Base-by-base conservation (phyloP, 2,797 vertebrate genomes). In the Lemur catta region DNA sequence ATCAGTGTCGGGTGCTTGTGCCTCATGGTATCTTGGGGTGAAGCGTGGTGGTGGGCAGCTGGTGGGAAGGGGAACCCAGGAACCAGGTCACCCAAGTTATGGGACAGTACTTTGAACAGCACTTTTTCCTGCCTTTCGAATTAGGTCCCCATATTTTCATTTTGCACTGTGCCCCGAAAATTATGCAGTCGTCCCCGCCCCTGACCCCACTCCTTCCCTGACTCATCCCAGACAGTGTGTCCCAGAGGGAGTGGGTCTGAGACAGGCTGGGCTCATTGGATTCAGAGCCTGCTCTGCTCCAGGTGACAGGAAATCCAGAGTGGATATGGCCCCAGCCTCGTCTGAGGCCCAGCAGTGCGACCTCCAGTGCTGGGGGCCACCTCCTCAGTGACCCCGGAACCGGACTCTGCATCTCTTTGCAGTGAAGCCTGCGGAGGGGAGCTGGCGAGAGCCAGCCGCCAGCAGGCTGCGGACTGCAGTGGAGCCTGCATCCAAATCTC, bases 161-260 rank as follows among this genome's bases (percentile, higher is more conserved):
- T 96, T 94, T 85, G 43, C 30, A 38, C 12, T 6, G 78, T n/a
- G 74, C 38, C 43, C 6, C 0, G 3, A 24, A 63, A 67, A 88
- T 55, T 28, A 55, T 0, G 30, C 67, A n/a, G 74, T 67, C 4
- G 2, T 41, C 18, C 61, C 67, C 63, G 72, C 48, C 26, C 43
- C 84, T 33, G 10, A 82, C 59, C 7, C 57, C 61, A 43, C 24
- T 38, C 35, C 41, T 93, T 46, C 76, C 79, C 65, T 33, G 69
- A 55, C 7, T 8, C 2, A 20, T 69, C 93, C 41, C 52, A 65
- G 67, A 89, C 2, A 7, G 75, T 12, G 7, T 35, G 17, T 74
- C 28, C 79, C 48, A 41, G 69, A 84, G 61, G 61, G 8, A 41
- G 24, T 55, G 84, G 63, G 55, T 41, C 76, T 87, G 93, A 90